Evolutionary conservation across 2,888 invertebrate species (phyloP).

Genomic region (Limnephilus rhombicus): DNA sequence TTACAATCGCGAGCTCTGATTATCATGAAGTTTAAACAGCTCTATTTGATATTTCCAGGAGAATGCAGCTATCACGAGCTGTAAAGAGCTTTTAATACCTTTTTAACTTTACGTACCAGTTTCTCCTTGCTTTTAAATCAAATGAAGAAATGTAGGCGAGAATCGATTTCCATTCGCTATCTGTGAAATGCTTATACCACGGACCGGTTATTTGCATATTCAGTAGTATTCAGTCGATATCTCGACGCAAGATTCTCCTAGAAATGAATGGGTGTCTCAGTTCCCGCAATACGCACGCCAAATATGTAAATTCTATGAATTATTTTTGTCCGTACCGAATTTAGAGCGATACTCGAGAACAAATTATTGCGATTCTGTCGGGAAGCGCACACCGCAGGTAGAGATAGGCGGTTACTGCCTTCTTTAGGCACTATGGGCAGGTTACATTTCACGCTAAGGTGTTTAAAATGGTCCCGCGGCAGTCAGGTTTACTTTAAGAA

Average conservation of each 20-base stretch:
- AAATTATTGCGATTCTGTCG: background rate
- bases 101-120: background rate
- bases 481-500: background rate
- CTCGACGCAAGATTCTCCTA: background rate
- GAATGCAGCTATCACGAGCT: too few relatives aligned
- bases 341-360: background rate
- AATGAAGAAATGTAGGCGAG: background rate
- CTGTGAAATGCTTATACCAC: background rate
- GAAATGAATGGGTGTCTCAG: background rate
- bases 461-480: background rate
- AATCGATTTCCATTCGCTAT: background rate
- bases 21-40: too few relatives aligned
- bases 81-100: too few relatives aligned
- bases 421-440: background rate
- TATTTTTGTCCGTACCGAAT: background rate
- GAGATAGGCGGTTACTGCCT: background rate
- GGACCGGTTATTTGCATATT: conserved; percentile 1
- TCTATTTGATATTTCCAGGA: too few relatives aligned
- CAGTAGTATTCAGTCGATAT: conserved; percentile 1
- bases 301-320: background rate
- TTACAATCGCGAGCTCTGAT: too few relatives aligned
- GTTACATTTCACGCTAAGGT: background rate
- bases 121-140: background rate
- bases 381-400: background rate
- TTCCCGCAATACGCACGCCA: background rate